phyloP scores from a whole-genome alignment of 1,140 invertebrate species.

The Drosophila pandora region DNA sequence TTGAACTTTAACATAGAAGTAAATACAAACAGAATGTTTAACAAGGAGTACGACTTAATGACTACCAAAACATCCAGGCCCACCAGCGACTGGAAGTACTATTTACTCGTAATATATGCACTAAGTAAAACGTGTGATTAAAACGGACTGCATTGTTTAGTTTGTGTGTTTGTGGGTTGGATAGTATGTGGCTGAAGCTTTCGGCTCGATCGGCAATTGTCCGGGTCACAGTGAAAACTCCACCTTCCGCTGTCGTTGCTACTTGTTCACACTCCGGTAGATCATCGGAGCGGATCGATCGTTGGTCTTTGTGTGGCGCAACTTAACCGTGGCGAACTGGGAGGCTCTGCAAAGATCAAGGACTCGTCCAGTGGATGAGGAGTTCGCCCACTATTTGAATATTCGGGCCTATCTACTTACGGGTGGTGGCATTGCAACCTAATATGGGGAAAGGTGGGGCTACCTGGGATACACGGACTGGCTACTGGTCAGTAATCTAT shows the following conservation, averaged over 20 bases:
- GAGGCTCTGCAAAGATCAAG: constrained; percentile 87
- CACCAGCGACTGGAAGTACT: constrained; percentile 46
- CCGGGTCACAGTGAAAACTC: constrained; percentile 65
- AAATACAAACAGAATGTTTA: constrained; percentile 61
- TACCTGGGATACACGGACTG: constrained; percentile 26
- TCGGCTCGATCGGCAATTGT: constrained; percentile 8
- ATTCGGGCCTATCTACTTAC: constrained; percentile 36
- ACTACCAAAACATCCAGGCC: constrained; percentile 70
- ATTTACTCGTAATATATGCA: constrained; percentile 40
- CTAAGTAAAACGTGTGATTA: constrained; percentile 28
- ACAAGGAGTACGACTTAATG: constrained; percentile 80
- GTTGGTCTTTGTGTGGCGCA: constrained; percentile 93
- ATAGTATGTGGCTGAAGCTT: constrained; percentile 46
- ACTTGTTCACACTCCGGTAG: constrained; percentile 84
- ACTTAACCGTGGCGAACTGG: constrained; percentile 93
- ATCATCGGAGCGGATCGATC: constrained; percentile 92
- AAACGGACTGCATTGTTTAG: constrained; percentile 1
- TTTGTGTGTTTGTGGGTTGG: constrained; percentile 4
- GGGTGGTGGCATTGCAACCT: constrained; percentile 14
- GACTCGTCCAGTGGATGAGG: constrained; percentile 38
- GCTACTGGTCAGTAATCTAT: constrained; percentile 59
- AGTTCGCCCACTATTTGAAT: not conserved
- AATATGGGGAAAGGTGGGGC: constrained; percentile 25
- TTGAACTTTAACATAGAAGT: constrained; percentile 68
- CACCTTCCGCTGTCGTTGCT: constrained; percentile 79